Evolutionary conservation across 2,797 vertebrate genomes (phyloP), one percentile per base, ranked within the genome.

Genomic region (Platalea minor): DNA sequence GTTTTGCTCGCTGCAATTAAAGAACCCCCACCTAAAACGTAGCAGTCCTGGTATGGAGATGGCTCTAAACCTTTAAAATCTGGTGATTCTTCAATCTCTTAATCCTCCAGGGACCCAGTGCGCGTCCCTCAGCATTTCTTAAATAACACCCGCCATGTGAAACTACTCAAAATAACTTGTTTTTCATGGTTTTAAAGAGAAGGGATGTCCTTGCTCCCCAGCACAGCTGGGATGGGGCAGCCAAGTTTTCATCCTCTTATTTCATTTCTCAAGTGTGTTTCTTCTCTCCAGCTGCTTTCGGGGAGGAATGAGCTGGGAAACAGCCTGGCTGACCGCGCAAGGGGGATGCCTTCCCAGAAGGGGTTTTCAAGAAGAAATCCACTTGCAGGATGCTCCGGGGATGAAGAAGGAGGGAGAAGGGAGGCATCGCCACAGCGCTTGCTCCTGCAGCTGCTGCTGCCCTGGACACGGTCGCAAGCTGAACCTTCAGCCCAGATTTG

Each of bases 51-150:
- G 31, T 2, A 11, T 0, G 17, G 59, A 45, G n/a, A 24, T 13
- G 10, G 17, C 43, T 5, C 43, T 39, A 5, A 86, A 57, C n/a
- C 43, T 76, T 56, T 31, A 48, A 73, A 31, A 72, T 20, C 45
- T 39, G 8, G 9, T 26, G 13, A 10, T 8, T 87, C 28, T 39
- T 61, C 25, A 15, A 2, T 11, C 17, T 77, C 51, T 28, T 35
- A 1, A 26, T 57, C 39, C 28, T 1, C 1, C 24, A 10, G 16
- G 48, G 6, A 74, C 53, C 12, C 43, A 8, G 11, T 5, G 21
- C 24, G 7, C 0, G 0, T 5, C 56, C 73, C 69, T n/a, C 13
- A 1, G 53, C 9, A 0, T 25, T 76, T 45, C 54, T 70, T 4
- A 16, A 91, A 48, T 5, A 56, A 61, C 70, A 57, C 23, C 46